Conservation (phyloP, 2,113 vertebrate genomes). For the Syngnathus floridae region DNA sequence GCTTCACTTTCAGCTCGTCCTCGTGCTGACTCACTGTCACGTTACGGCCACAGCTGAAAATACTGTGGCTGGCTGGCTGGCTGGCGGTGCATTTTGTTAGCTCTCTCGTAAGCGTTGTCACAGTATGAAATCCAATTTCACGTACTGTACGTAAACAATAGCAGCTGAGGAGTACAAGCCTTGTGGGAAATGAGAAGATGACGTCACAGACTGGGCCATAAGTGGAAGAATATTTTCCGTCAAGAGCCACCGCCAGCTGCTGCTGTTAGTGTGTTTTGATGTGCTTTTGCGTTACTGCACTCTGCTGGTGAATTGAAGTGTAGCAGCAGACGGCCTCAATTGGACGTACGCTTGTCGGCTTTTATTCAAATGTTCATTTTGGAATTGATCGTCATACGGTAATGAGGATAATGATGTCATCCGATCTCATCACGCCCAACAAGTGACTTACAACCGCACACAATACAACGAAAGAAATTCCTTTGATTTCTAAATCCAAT, state of each 20-base stretch:
- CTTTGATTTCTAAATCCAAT: no score
- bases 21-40: slow-evolving; percentile 8
- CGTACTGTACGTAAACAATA: background rate
- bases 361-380: no score
- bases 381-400: no score
- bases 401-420: no score
- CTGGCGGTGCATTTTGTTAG: background rate
- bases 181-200: slow-evolving; percentile 24
- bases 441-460: no score
- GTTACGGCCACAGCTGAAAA: background rate
- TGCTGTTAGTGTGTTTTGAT: slow-evolving; percentile 42
- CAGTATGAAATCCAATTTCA: background rate
- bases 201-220: slow-evolving; percentile 35
- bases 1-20: background rate
- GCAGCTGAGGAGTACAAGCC: background rate
- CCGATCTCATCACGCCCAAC: no score
- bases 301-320: slow-evolving; percentile 47
- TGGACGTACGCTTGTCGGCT: no score
- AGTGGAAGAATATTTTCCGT: slow-evolving; percentile 48
- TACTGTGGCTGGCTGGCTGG: no score
- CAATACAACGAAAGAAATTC: no score
- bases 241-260: slow-evolving; percentile 54
- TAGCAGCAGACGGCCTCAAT: slow-evolving; percentile 19
- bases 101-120: background rate
- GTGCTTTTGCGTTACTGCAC: slow-evolving; percentile 36